Base-by-base conservation (phyloP, 1,140 invertebrate species). In the Campoletis sonorensis region DNA sequence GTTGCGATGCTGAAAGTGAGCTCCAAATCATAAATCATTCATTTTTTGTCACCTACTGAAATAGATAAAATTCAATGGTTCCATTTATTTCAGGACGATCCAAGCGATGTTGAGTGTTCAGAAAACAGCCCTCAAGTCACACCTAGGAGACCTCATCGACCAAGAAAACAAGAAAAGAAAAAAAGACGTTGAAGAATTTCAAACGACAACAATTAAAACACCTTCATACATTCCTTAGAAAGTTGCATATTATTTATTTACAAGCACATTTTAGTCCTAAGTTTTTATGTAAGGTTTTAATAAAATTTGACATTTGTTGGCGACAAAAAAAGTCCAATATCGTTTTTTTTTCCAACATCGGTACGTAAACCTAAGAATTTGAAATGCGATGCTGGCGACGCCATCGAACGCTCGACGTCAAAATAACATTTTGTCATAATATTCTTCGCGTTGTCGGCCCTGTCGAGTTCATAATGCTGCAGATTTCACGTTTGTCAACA, bases 61-160 rank as follows among this genome's bases (percentile, higher is more conserved):
- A 45, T 21, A 21, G 1, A 49, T 11, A n/a, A 49, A 54, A 67
- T 77, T 54, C 23, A 70, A 45, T 40, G 15, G 67, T 23, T 15
- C 58, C 21, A 26, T 82, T 11, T 54, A 67, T 89, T 86, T 21
- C 45, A 92, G 92, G 91, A 92, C 80, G 91, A 92, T 80, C 88
- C 87, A 7, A 92, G 91, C 45, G 92, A 92, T 49, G 88, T 92
- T 0, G 92, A 92, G 81, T 92, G 89, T 67, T 92, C 91, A 0
- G 91, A 92, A 85, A 92, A 91, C 58, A 92, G 92, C 86, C 92
- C 92, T 1, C 91, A 92, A 80, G 91, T 92, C 26, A 92, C 92
- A 11, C 92, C 91, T 0, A 86, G 92, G 68, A 88, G 88, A 84
- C 92, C 91, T 0, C 92, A 92, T 82, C 85, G 90, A 58, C 89